Percentiles rank a stretch among this genome's conserved stretches.
phyloP scores from a whole-genome alignment of 2,888 invertebrate species.

The Hydraecia micacea region DNA sequence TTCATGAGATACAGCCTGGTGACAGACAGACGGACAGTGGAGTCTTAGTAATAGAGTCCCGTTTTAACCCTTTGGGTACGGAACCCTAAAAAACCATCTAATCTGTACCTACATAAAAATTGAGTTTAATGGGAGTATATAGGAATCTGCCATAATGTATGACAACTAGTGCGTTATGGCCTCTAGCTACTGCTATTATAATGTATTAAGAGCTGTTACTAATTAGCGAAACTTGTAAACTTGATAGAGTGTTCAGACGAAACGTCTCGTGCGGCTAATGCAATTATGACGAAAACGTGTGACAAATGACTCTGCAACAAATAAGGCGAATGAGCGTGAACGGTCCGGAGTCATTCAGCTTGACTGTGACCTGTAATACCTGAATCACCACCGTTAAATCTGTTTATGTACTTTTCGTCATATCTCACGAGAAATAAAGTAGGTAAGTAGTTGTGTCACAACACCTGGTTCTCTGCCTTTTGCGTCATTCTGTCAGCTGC shows the following conservation, averaged over 20 bases:
- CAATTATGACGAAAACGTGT: slow-evolving; percentile 10
- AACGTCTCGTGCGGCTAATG: background rate
- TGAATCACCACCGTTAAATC: background rate
- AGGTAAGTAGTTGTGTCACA: background rate
- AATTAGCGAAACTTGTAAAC: slow-evolving; percentile 10
- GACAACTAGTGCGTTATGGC: background rate
- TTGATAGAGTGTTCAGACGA: slow-evolving; percentile 10
- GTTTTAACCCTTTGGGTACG: too few relatives aligned
- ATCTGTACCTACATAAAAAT: background rate
- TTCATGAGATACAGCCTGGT: too few relatives aligned
- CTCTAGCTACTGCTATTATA: background rate
- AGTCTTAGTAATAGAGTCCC: too few relatives aligned
- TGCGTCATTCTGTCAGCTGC: background rate
- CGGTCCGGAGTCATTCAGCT: background rate
- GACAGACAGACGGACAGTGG: too few relatives aligned
- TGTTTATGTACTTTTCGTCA: background rate
- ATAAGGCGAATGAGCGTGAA: slow-evolving; percentile 11
- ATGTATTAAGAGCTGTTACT: background rate
- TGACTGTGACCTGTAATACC: background rate
- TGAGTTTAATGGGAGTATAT: background rate
- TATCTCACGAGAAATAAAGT: background rate
- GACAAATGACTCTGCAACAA: slow-evolving; percentile 4
- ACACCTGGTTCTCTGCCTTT: background rate
- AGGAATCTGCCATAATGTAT: background rate
- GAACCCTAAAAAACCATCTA: background rate